Conservation (phyloP, 2,113 vertebrate species). For the rat (Rattus norvegicus) region DNA sequence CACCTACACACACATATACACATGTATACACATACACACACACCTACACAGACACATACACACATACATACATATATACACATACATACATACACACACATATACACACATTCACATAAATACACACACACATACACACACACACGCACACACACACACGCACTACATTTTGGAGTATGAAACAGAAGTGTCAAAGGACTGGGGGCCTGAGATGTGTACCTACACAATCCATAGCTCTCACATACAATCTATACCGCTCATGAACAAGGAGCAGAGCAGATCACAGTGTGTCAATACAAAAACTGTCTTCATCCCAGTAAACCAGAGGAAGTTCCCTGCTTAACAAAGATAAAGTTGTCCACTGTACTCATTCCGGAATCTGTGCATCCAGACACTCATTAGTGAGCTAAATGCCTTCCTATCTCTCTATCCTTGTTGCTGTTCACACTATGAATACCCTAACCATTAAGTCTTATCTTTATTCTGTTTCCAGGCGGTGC, state of each 20-base stretch:
- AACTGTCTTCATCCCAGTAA: background rate
- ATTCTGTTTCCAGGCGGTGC: constrained; percentile 10
- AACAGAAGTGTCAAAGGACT: background rate
- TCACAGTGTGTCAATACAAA: background rate
- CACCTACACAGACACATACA: background rate
- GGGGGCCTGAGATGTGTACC: background rate
- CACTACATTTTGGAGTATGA: background rate
- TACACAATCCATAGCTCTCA: background rate
- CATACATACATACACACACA: too few species aligned
- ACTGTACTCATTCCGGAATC: background rate
- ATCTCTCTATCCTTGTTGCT: background rate
- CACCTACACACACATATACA: too few species aligned
- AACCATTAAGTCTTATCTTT: constrained; percentile 1
- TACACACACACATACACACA: background rate
- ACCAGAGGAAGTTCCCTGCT: background rate
- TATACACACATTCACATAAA: too few species aligned
- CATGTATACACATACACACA: background rate
- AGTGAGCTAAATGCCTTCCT: background rate
- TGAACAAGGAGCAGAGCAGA: background rate
- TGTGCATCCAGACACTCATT: background rate
- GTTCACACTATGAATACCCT: constrained; percentile 16
- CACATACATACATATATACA: too few species aligned
- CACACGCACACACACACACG: too few species aligned
- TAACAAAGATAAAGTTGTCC: background rate
- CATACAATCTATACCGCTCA: background rate